A percentile compares a stretch with the other conserved stretches of the same genome.
Evolutionary conservation across 2,797 vertebrate species (phyloP).

Genomic region (Onychomys arenicola): DNA sequence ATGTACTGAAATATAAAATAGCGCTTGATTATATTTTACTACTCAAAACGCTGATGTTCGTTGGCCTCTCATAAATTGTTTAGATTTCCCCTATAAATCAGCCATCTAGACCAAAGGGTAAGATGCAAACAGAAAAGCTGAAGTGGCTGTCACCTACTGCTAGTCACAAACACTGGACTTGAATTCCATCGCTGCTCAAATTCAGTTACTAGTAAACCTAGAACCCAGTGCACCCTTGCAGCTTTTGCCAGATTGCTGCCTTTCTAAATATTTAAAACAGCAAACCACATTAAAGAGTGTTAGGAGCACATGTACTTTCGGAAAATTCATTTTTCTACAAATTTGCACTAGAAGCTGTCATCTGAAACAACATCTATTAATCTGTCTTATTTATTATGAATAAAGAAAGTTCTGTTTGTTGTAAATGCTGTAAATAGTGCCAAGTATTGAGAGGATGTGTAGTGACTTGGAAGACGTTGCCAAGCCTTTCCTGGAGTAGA

Average conservation of each 20-base stretch:
- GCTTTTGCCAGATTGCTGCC: not conserved
- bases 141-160: not conserved
- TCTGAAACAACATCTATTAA: slow-evolving; percentile 8
- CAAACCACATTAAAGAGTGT: not conserved
- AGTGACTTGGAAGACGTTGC: not conserved
- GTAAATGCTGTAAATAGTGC: slow-evolving; percentile 6
- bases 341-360: slow-evolving; percentile 42
- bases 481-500: not conserved
- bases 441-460: slow-evolving; percentile 18
- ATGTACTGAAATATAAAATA: slow-evolving; percentile 76
- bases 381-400: not conserved
- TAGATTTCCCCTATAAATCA: not conserved
- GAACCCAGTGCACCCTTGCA: not conserved
- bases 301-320: not conserved
- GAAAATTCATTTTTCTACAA: not conserved
- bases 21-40: slow-evolving; percentile 41
- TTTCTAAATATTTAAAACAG: slow-evolving; percentile 32
- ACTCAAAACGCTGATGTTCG: slow-evolving; percentile 9
- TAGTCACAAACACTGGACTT: not conserved
- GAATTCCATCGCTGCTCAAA: not conserved
- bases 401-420: slow-evolving; percentile 20
- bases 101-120: slow-evolving; percentile 1
- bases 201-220: slow-evolving; percentile 16
- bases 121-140: not conserved
- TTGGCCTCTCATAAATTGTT: not conserved